Evolutionary conservation across 2,888 invertebrate species (phyloP).

Genomic region (Papilio elwesi): DNA sequence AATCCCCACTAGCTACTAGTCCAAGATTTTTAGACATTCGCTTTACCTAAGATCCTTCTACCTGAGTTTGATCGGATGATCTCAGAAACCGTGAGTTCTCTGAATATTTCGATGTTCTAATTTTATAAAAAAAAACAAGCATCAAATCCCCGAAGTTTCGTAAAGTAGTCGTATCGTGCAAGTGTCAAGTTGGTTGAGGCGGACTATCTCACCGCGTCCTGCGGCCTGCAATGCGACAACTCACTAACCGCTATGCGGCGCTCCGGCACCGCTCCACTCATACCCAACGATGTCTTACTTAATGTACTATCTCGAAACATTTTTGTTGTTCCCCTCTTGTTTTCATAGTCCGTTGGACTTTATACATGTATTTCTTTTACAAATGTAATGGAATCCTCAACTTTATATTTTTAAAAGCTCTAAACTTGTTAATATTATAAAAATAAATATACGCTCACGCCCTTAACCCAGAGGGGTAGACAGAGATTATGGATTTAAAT

Average conservation of each 20-base stretch:
- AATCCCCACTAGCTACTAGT: not conserved
- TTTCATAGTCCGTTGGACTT: not conserved
- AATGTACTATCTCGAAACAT: conserved; percentile 23
- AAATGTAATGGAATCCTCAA: conserved; percentile 11
- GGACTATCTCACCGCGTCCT: conserved; percentile 6
- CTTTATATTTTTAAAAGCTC: conserved; percentile 23
- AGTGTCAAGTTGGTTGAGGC: conserved; percentile 17
- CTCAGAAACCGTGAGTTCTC: too few species aligned
- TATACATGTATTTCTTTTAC: conserved; percentile 12
- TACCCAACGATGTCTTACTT: conserved; percentile 14
- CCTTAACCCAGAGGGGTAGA: too few species aligned
- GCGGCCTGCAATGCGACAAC: conserved; percentile 35
- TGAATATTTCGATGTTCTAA: not conserved
- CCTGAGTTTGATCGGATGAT: too few species aligned
- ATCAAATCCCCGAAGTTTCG: conserved; percentile 13
- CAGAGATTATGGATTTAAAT: too few species aligned
- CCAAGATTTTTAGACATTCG: too few species aligned
- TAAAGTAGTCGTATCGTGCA: conserved; percentile 10
- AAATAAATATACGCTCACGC: too few species aligned
- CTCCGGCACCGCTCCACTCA: conserved; percentile 9
- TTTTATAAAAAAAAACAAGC: conserved; percentile 1
- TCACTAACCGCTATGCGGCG: conserved; percentile 25
- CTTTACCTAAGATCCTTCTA: too few species aligned
- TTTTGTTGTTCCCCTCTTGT: conserved; percentile 14
- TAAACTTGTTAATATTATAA: too few species aligned